Conservation (phyloP, 2,113 vertebrate species). For the Oxygymnocypris stewartii region DNA sequence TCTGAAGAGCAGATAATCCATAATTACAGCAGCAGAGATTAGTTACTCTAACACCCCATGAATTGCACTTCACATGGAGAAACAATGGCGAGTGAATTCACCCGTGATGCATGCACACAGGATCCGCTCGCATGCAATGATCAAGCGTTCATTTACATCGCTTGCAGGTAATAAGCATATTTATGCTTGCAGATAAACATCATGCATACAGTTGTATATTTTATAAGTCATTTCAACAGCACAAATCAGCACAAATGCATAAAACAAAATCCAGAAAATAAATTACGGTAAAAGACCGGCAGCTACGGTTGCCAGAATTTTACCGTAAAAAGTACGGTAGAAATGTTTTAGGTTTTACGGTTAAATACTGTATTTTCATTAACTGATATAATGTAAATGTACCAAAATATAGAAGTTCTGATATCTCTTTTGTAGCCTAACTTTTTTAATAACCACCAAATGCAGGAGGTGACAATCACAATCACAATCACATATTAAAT, state of each 20-base stretch:
- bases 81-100: not conserved
- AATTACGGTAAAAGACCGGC: too few species aligned
- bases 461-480: too few species aligned
- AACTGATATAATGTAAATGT: too few species aligned
- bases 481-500: too few species aligned
- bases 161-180: not conserved
- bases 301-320: too few species aligned
- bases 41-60: constrained; percentile 49
- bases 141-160: not conserved
- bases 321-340: too few species aligned
- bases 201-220: not conserved
- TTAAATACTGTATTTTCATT: too few species aligned
- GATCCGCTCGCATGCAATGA: not conserved
- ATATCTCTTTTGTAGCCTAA: too few species aligned
- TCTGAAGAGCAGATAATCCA: constrained; percentile 52
- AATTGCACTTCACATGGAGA: constrained; percentile 45
- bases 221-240: not conserved
- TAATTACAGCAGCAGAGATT: constrained; percentile 54
- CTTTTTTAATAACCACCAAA: too few species aligned
- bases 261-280: too few species aligned
- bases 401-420: too few species aligned
- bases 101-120: not conserved
- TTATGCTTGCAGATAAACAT: not conserved
- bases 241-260: not conserved
- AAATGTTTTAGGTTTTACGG: too few species aligned